Conservation (phyloP, 2,797 vertebrate genomes). For the Malacoctenus gilli region DNA sequence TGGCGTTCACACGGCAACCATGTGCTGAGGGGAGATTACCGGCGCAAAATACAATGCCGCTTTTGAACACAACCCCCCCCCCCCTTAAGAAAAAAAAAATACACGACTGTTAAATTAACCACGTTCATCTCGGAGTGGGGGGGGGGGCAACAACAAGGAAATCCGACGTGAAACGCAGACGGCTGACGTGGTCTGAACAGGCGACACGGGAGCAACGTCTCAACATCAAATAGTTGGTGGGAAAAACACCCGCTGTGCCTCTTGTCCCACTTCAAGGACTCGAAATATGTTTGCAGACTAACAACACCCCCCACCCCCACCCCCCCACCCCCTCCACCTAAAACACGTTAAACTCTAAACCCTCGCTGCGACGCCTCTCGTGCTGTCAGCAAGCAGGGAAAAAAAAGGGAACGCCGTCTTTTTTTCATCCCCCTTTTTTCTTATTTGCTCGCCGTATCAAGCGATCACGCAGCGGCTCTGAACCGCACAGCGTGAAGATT, state of each 20-base stretch:
- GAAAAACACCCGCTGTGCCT: constrained; percentile 27
- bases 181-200: constrained; percentile 18
- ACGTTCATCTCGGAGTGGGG: no score
- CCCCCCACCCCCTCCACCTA: constrained; percentile 12
- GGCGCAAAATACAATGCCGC: constrained; percentile 4
- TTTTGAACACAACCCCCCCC: constrained; percentile 8
- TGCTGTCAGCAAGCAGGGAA: constrained; percentile 22
- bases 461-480: background rate
- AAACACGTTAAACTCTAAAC: constrained; percentile 20
- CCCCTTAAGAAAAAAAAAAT: background rate
- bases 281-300: constrained; percentile 19
- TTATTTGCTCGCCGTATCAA: constrained; percentile 1
- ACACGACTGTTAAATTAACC: constrained; percentile 13
- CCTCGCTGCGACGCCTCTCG: background rate
- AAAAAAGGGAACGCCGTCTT: constrained; percentile 22
- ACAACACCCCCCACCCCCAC: no score
- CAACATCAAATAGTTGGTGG: constrained; percentile 50
- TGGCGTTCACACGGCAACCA: constrained; percentile 13
- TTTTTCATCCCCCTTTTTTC: constrained; percentile 33
- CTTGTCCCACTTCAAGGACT: constrained; percentile 42
- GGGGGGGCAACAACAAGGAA: no score
- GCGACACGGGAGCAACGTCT: constrained; percentile 37
- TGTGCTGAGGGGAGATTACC: constrained; percentile 24
- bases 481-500: constrained; percentile 17
- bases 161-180: no score